Evolutionary conservation across 2,888 invertebrate genomes (phyloP).

Genomic region (Plebejus anna): DNA sequence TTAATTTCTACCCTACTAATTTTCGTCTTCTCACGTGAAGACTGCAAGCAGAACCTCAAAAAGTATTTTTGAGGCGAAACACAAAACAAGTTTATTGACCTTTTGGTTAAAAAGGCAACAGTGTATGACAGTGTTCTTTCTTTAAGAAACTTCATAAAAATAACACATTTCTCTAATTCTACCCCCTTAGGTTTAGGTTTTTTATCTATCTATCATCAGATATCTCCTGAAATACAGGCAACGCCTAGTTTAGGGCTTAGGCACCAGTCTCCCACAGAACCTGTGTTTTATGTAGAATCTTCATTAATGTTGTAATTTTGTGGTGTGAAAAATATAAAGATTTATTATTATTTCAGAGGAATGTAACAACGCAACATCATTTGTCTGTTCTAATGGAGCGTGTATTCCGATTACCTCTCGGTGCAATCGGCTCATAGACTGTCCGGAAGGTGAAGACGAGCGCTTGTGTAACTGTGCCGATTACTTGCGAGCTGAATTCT

Average conservation of each 20-base stretch:
- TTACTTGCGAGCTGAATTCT: conserved; percentile 84
- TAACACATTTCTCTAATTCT: not conserved
- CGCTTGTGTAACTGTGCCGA: conserved; percentile 87
- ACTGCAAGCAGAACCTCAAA: not conserved
- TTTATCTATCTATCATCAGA: too few species aligned
- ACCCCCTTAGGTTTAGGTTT: not conserved
- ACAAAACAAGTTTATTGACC: not conserved
- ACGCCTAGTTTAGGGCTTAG: too few species aligned
- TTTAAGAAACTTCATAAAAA: not conserved
- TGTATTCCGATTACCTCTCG: conserved; percentile 83
- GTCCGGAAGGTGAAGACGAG: conserved; percentile 85
- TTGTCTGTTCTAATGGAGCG: conserved; percentile 81
- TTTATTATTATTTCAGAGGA: conserved; percentile 47
- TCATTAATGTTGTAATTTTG: too few species aligned
- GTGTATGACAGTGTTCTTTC: not conserved
- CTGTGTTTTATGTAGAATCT: too few species aligned
- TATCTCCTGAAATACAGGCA: too few species aligned
- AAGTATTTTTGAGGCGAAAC: not conserved
- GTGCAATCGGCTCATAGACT: conserved; percentile 86
- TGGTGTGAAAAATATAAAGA: too few species aligned
- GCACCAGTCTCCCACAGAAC: too few species aligned
- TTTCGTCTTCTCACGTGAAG: not conserved
- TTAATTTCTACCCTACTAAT: conserved; percentile 1
- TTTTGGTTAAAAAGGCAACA: not conserved
- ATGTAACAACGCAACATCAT: conserved; percentile 72